Base-by-base conservation (phyloP, 2,113 vertebrate species). In the Puntigrus tetrazona region DNA sequence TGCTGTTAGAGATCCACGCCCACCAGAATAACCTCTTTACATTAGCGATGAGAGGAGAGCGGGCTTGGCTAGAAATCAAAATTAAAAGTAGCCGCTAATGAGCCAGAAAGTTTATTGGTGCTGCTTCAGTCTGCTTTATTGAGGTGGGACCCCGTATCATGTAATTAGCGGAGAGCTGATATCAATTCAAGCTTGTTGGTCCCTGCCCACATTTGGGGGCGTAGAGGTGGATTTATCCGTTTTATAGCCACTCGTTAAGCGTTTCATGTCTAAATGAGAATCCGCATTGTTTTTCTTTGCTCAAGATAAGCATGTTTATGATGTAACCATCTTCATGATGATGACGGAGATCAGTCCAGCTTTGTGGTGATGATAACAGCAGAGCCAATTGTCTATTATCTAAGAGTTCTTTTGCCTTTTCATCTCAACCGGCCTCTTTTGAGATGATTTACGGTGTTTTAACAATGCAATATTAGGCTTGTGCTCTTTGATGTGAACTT, bases 91-190 rank as follows among this genome's bases (percentile, higher is more conserved):
- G 80, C 80, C 76, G 84, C 45, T 88, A 88, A 88, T 85, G 75
- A 88, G 75, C 34, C 65, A 79, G 84, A 88, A 83, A 59, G 80
- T 83, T 80, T 85, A 85, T 75, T 85, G 79, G 75, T 83, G 63
- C 6, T 73, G 86, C 55, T 73, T 29, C 25, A 47, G 57, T 69
- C 57, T 34, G 57, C 84, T 75, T 87, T 88, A 88, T 88, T 88
- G 75, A 88, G 85, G 80, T 85, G 86, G 86, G 86, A 88, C 75
- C 3, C 57, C 41, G 65, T 78, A 79, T 74, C 65, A 85, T 87
- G 84, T 79, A 87, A 87, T 87, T 87, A 85, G 86, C 16, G 75
- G 67, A 83, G 78, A 74, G 84, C 43, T 45, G 67, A 83, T 85
- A 85, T 87, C 82, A 84, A 87, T 85, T 81, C 67, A 87, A 81